phyloP scores from a whole-genome alignment of 2,888 invertebrate species.

The Apoda limacodes region DNA sequence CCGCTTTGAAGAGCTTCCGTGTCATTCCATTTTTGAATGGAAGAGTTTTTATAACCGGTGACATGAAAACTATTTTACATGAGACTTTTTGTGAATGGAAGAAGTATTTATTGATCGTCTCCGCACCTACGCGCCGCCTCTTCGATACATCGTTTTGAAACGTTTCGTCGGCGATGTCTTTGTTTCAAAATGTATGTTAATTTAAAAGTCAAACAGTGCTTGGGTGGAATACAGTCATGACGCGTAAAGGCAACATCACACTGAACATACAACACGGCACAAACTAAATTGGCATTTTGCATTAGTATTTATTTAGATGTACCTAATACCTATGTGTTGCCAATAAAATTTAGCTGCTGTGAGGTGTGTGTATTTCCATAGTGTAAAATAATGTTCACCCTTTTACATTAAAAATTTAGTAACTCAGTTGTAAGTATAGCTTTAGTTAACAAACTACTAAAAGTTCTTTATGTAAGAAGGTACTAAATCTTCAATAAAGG shows the following conservation, averaged over 20 bases:
- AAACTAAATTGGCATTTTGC: too few species aligned
- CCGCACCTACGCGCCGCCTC: conserved; percentile 18
- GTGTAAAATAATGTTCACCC: too few species aligned
- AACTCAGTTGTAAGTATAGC: too few species aligned
- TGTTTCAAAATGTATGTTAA: conserved; percentile 31
- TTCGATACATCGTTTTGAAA: conserved; percentile 23
- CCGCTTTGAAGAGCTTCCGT: conserved; percentile 28
- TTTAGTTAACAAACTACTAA: too few species aligned
- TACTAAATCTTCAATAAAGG: too few species aligned
- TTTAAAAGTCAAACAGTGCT: conserved; percentile 21
- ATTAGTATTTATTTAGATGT: too few species aligned
- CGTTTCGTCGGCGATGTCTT: conserved; percentile 19
- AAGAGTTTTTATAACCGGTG: conserved; percentile 23
- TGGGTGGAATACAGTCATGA: conserved; percentile 16
- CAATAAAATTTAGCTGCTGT: too few species aligned
- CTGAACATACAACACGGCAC: too few species aligned
- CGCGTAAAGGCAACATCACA: not conserved
- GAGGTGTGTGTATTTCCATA: too few species aligned
- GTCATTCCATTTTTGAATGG: conserved; percentile 21
- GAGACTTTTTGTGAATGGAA: conserved; percentile 10
- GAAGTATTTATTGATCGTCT: conserved; percentile 18
- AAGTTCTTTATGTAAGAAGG: too few species aligned
- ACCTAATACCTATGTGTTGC: too few species aligned
- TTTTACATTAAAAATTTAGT: too few species aligned
- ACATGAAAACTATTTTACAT: conserved; percentile 8